Evolutionary conservation across 2,888 invertebrate genomes (phyloP), one percentile per base, ranked within the genome.

Genomic region (Amphipoea lucens): DNA sequence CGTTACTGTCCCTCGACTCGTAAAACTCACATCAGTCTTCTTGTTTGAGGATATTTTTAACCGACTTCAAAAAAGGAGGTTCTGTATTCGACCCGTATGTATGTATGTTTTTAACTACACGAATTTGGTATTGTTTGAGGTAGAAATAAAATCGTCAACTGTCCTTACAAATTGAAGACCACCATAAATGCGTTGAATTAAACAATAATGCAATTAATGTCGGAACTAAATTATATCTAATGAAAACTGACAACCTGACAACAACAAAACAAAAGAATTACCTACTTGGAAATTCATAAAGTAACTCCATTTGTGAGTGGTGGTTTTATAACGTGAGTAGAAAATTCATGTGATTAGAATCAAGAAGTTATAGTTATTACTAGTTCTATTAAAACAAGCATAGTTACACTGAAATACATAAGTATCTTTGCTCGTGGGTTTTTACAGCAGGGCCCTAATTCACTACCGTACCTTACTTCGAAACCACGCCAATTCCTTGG

Each of bases 11-110:
- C 65, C 75, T 23, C 14, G 40, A 51, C 71, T 86, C 84, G 84
- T 88, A 82, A 84, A 87, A 83, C 68, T 76, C 67, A 71, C 67
- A 87, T 85, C 57, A 78, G 68, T 81, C 75, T 84, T 78, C 45
- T 85, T 81, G 78, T 87, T 84, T 76, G 48, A 74, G 77, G 81
- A 78, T 76, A 71, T 74, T 76, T 79, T 80, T 29, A 29, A 29
- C 29, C 29, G 29, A 29, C 29, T 29, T 29, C 29, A 29, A 29
- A 29, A 29, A 29, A 29, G 29, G 29, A 29, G 29, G 29, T 29
- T 29, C 29, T 29, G 29, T 29, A 29, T 29, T 29, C 29, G 29
- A 29, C 29, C 29, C 29, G 29, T 29, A 29, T 29, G 29, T 29
- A 29, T 29, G 29, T 29, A 29, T 29, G 29, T 29, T 29, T 29